Evolutionary conservation across 2,113 vertebrate species (phyloP).

Genomic region (Rana temporaria): DNA sequence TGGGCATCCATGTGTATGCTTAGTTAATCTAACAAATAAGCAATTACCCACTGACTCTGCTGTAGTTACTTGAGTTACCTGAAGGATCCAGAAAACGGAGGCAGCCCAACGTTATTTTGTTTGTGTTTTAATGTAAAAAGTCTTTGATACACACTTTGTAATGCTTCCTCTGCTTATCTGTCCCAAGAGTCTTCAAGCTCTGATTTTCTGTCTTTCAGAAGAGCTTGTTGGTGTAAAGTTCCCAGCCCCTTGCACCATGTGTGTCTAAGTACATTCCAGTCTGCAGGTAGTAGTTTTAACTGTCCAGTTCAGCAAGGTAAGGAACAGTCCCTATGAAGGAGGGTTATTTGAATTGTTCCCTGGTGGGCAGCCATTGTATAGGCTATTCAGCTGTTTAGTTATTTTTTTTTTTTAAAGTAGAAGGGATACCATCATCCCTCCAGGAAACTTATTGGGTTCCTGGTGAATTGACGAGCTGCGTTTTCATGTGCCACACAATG

Average conservation of each 20-base stretch:
- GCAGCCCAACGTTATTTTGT: constrained; percentile 56
- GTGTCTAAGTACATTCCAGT: constrained; percentile 28
- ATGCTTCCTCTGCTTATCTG: constrained; percentile 62
- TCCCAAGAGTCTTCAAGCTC: constrained; percentile 41
- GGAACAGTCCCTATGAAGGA: too few species aligned
- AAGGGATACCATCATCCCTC: too few species aligned
- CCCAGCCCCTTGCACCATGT: not conserved
- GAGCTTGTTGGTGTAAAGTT: not conserved
- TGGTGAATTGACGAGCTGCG: too few species aligned
- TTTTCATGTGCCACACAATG: too few species aligned
- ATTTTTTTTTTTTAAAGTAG: too few species aligned
- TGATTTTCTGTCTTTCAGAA: not conserved
- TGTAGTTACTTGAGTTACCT: constrained; percentile 69
- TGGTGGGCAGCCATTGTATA: too few species aligned
- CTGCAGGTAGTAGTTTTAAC: constrained; percentile 25
- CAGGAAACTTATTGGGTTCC: too few species aligned
- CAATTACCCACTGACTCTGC: constrained; percentile 63
- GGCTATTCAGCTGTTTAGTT: too few species aligned
- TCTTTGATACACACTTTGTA: constrained; percentile 68
- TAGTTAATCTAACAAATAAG: constrained; percentile 74
- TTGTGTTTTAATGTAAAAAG: constrained; percentile 70
- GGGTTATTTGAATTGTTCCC: too few species aligned
- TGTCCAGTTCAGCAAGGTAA: too few species aligned
- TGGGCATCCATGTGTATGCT: constrained; percentile 67
- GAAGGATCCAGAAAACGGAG: constrained; percentile 61